Base-by-base conservation (phyloP, 2,113 vertebrate species). In the Protomyctophum bolini region DNA sequence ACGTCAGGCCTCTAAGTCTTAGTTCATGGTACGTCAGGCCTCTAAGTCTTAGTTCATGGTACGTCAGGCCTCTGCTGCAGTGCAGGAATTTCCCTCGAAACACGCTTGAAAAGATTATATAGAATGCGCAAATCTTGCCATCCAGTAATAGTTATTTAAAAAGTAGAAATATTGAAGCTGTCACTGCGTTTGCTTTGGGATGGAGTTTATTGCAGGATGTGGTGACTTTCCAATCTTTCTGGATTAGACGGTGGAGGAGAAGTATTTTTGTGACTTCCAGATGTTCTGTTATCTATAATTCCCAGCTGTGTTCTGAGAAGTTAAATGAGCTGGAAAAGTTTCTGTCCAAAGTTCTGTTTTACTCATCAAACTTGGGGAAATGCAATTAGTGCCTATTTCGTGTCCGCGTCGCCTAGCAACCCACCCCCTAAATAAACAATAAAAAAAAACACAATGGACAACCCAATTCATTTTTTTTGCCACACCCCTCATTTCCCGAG, bases 241-340 rank as follows among this genome's bases (percentile, higher is more conserved):
- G 83, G 79, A 86, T 85, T 81, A 87, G 61, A 88, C 63, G 70
- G 83, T 76, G 46, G 58, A 90, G 46, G 58, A 90, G 77, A 87
- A 81, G 84, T 86, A 81, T 86, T 89, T 87, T 87, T 88, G 85
- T 86, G 82, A 86, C 88, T 91, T 87, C 89, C 91, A 91, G 89
- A 91, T 90, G 87, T 89, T 89, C 71, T 75, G 83, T 91, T 92
- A 89, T 92, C 90, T 91, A 73, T 88, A 81, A 86, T 84, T 90
- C 88, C 88, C 88, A 89, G 86, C 86, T 92, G 89, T 84, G 87
- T 84, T 87, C 81, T 70, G 75, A 88, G 81, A 90, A 69, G 75
- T 89, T 84, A 85, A 89, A 87, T 88, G 85, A 84, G 82, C 86
- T 91, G 88, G 87, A 90, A 91, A 91, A 84, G 78, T 85, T 87